A percentile compares a stretch with the other conserved stretches of the same genome.
phyloP scores from a whole-genome alignment of 2,113 vertebrate species.

The Forbesichthys agassizii region DNA sequence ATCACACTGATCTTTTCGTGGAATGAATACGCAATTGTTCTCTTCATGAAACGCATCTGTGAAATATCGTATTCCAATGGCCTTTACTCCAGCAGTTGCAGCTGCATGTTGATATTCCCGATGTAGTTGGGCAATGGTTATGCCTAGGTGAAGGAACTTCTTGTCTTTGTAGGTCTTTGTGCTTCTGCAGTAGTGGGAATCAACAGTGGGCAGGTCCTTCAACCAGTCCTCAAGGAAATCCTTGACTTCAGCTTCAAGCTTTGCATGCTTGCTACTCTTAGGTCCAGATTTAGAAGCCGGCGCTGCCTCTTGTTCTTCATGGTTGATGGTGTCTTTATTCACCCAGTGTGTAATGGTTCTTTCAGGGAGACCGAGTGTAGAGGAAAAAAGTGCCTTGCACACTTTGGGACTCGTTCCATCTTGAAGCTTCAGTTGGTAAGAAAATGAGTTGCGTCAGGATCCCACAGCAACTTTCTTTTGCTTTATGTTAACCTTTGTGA shows the following conservation, averaged over 20 bases:
- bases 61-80: not conserved
- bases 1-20: conserved; percentile 13
- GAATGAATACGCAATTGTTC: conserved; percentile 3
- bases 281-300: not conserved
- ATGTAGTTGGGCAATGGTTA: conserved; percentile 3
- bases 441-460: not conserved
- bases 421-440: conserved; percentile 4
- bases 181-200: not conserved
- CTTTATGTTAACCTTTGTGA: conserved; percentile 5
- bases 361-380: conserved; percentile 4
- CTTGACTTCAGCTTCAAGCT: not conserved
- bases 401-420: not conserved
- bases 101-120: not conserved
- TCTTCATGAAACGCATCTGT: conserved; percentile 7
- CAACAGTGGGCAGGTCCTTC: not conserved
- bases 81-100: not conserved
- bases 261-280: not conserved
- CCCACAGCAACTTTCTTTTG: conserved; percentile 11
- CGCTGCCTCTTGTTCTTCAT: not conserved
- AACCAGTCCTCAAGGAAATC: not conserved
- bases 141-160: conserved; percentile 7
- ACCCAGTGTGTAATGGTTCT: conserved; percentile 20
- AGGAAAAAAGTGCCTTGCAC: not conserved
- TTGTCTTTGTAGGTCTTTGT: not conserved
- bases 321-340: not conserved